phyloP scores from a whole-genome alignment of 2,888 invertebrate species.

The Oligia fasciuncula region DNA sequence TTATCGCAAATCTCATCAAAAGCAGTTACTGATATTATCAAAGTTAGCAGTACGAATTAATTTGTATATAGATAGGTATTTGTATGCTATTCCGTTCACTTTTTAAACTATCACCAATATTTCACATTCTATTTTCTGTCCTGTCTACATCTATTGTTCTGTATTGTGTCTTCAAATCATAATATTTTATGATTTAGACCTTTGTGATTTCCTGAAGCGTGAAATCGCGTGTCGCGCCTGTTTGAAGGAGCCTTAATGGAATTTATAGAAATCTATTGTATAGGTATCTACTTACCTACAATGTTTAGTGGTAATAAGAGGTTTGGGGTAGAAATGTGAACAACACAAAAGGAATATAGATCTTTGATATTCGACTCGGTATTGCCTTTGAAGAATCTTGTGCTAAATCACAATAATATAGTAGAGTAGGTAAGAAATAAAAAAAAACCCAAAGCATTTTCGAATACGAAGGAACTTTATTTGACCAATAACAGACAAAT shows the following conservation, averaged over 20 bases:
- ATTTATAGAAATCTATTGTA: too few species aligned
- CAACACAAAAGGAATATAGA: constrained; percentile 7
- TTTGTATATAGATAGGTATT: neutral
- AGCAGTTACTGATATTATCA: neutral
- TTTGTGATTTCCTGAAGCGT: neutral
- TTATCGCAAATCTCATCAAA: neutral
- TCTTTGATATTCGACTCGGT: constrained; percentile 12
- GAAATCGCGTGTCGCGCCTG: too few species aligned
- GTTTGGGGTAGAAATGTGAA: neutral
- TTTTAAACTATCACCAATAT: neutral
- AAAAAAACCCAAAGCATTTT: constrained; percentile 63
- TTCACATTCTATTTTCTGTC: neutral
- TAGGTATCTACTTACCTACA: neutral
- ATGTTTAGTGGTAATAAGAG: neutral
- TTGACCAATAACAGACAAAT: constrained; percentile 86
- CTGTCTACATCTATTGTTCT: neutral
- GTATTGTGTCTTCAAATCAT: neutral
- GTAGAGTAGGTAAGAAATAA: constrained; percentile 38
- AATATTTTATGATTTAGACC: neutral
- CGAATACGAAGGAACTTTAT: constrained; percentile 88
- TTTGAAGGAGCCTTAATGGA: too few species aligned
- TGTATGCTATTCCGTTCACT: neutral
- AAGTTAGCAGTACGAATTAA: neutral
- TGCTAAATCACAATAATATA: neutral
- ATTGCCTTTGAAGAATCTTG: neutral